These are phyloP conservation scores for Esox niger DNA, from an alignment of 2,113 vertebrate genomes.

Conservation along the genomic window DNA sequence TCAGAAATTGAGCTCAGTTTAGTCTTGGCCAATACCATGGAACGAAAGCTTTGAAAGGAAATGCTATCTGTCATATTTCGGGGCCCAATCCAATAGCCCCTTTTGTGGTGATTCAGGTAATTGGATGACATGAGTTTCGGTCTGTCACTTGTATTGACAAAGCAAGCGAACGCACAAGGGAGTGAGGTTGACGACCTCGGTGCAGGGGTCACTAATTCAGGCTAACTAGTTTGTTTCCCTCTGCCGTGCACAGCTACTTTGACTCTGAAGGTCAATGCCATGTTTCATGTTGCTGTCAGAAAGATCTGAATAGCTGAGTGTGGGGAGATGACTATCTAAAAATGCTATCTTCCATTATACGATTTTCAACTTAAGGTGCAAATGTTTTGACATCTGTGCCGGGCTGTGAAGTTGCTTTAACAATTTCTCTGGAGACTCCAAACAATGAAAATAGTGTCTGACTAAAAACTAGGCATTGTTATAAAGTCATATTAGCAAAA, in stretches of 20 bases:
- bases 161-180: conserved; percentile 13
- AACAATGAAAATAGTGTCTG: no score
- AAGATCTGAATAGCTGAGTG: conserved; percentile 34
- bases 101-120: conserved; percentile 57
- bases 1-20: conserved; percentile 50
- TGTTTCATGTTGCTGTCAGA: conserved; percentile 35
- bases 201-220: conserved; percentile 37
- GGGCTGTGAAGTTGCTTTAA: conserved; percentile 32
- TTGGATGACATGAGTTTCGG: conserved; percentile 36
- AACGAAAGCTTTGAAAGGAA: conserved; percentile 48
- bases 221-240: conserved; percentile 39
- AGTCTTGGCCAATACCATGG: conserved; percentile 48
- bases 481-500: no score
- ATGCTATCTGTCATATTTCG: conserved; percentile 43
- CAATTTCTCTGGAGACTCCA: conserved; percentile 28
- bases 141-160: conserved; percentile 49
- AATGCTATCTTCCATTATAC: conserved; percentile 43
- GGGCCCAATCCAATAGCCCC: conserved; percentile 35
- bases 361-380: conserved; percentile 42
- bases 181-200: conserved; percentile 29
- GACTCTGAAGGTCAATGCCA: conserved; percentile 45
- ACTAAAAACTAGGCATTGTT: no score
- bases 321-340: conserved; percentile 47
- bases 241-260: conserved; percentile 14
- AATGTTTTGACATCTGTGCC: conserved; percentile 45